phyloP scores from a whole-genome alignment of 2,113 vertebrate genomes.

The Emydura subglobosa region DNA sequence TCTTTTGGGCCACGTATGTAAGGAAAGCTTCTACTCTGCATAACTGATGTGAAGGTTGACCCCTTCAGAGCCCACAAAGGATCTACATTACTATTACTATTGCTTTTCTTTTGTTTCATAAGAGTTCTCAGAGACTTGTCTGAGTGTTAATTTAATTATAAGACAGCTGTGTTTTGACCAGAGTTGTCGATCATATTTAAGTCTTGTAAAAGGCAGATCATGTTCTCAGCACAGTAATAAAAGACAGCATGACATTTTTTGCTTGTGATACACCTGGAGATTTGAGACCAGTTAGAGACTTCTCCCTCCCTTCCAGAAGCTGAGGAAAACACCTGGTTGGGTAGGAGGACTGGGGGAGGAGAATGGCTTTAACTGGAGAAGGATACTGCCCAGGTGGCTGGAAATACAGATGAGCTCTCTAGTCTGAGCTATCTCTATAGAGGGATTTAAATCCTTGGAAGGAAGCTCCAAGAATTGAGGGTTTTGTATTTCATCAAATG shows the following conservation, averaged over 20 bases:
- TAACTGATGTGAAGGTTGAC: not conserved
- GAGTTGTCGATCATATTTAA: conserved; percentile 26
- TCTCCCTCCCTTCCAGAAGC: not conserved
- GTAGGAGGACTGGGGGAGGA: not conserved
- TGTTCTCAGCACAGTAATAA: not conserved
- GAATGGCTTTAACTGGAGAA: not conserved
- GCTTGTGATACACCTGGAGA: not conserved
- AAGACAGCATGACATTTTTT: not conserved
- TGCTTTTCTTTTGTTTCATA: not conserved
- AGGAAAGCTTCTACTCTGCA: not conserved
- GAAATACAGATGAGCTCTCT: not conserved
- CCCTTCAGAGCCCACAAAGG: not conserved
- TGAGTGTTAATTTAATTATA: not conserved
- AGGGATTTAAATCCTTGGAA: not conserved
- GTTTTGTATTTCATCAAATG: not conserved
- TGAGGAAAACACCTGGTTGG: not conserved
- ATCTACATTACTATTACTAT: not conserved
- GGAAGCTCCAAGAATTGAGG: not conserved
- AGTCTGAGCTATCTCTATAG: not conserved
- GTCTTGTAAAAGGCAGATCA: not conserved
- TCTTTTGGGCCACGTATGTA: not conserved
- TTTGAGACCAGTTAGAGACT: not conserved
- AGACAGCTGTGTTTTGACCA: conserved; percentile 1
- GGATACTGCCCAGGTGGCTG: not conserved
- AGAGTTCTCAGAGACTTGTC: not conserved